Percentiles rank a stretch among this genome's conserved stretches.
These are phyloP conservation scores for Amphiprion percula DNA, from an alignment of 2,113 vertebrate species.

Conservation along the genomic window DNA sequence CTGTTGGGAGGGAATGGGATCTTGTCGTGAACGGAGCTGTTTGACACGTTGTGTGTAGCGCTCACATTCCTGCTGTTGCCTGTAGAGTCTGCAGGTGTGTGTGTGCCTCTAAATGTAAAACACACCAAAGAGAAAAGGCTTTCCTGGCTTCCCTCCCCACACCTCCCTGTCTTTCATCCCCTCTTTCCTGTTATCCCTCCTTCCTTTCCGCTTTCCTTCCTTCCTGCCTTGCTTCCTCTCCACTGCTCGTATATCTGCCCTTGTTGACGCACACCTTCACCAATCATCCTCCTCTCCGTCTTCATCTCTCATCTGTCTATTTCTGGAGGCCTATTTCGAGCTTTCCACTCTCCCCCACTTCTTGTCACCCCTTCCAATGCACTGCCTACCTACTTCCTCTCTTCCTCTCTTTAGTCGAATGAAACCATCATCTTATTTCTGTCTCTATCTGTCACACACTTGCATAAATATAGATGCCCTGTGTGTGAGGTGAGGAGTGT, in stretches of 20 bases:
- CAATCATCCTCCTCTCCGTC: constrained; percentile 45
- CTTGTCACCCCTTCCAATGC: constrained; percentile 21
- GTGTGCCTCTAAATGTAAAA: constrained; percentile 38
- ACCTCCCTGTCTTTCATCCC: constrained; percentile 36
- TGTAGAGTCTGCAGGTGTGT: constrained; percentile 41
- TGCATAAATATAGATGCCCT: neutral
- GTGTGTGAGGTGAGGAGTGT: constrained; percentile 23
- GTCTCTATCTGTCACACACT: neutral
- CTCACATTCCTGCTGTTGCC: constrained; percentile 38
- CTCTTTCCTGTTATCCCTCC: constrained; percentile 48
- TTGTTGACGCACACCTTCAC: constrained; percentile 56
- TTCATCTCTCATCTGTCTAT: constrained; percentile 66
- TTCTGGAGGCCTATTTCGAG: constrained; percentile 63
- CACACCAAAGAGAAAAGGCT: constrained; percentile 46
- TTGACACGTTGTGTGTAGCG: constrained; percentile 18
- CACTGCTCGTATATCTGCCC: constrained; percentile 40
- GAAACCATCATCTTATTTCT: constrained; percentile 32
- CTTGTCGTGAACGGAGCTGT: constrained; percentile 18
- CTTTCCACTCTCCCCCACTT: constrained; percentile 40
- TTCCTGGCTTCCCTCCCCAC: constrained; percentile 21
- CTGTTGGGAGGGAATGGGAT: constrained; percentile 24
- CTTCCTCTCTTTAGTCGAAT: constrained; percentile 40
- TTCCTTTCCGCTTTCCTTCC: constrained; percentile 32
- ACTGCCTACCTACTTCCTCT: constrained; percentile 45
- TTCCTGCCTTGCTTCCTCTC: constrained; percentile 26